Conservation (phyloP, 2,113 vertebrate genomes). For the Bos javanicus region DNA sequence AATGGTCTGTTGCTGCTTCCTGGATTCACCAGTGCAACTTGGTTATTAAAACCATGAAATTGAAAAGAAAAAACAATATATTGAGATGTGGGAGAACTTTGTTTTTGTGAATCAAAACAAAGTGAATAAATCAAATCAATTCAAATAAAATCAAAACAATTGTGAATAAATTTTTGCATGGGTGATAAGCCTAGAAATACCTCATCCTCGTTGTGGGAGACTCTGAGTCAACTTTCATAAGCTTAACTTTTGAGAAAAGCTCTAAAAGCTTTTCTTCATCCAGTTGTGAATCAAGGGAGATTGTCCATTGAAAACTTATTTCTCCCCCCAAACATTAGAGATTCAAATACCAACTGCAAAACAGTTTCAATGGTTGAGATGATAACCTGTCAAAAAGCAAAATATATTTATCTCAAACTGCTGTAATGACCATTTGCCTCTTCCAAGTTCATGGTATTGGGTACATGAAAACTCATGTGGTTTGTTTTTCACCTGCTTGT, state of each 20-base stretch:
- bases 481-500: background rate
- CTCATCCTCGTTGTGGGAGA: background rate
- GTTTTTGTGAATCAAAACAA: background rate
- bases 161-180: background rate
- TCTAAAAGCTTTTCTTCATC: background rate
- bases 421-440: background rate
- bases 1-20: background rate
- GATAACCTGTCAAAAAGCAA: constrained; percentile 1
- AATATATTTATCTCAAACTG: background rate
- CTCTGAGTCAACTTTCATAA: background rate
- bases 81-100: background rate
- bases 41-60: constrained; percentile 27
- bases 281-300: background rate
- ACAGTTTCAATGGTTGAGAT: background rate
- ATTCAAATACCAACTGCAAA: background rate
- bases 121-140: too few relatives aligned
- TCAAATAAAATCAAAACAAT: too few relatives aligned
- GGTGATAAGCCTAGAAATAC: background rate
- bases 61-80: background rate
- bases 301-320: background rate
- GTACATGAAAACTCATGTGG: background rate
- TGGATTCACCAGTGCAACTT: background rate
- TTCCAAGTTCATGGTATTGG: background rate
- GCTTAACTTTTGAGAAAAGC: background rate
- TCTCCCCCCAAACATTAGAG: background rate